Evolutionary conservation across 2,888 invertebrate genomes (phyloP), one percentile per base, ranked within the genome.

Genomic region (Antitype chi): DNA sequence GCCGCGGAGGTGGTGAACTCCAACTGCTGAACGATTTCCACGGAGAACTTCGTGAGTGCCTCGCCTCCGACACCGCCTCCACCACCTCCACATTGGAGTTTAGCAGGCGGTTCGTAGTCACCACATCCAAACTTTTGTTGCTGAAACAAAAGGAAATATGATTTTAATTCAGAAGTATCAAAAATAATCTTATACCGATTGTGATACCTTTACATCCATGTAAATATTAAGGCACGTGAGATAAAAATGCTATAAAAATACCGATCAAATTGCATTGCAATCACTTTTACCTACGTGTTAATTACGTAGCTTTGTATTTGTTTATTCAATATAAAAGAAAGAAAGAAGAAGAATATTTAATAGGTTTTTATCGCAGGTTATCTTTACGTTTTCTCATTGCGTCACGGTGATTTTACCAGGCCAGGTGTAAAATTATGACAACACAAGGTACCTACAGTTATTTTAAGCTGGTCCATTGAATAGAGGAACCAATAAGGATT

Each of bases 21-120:
- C 74, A 98, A 96, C 93, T 98, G 99, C 93, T 99, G 99, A 38
- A 99, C 99, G 89, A 99, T 99, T 95, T 99, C 99, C 81, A 99
- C 99, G 8, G 98, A 98, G 96, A 99, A 99, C 94, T 99, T 99
- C 80, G 96, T 97, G 86, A 97, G 95, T 38, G 96, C 97, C 88
- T 97, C 97, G 86, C 96, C 96, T 74, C 94, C 94, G 64, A 95
- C 96, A 60, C 92, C 95, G 72, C 94, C 95, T 70, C 94, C 94
- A 77, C 94, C 94, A 25, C 86, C 93, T 53, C 93, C 92, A 97
- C 97, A 93, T 97, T 98, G 96, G 79, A 96, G 95, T 94, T 98
- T 98, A 80, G 98, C 98, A 78, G 98, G 98, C 70, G 98, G 98
- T 93, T 98, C 98, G 92, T 97, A 97, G 84, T 97, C 97, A 66